These are phyloP conservation scores for Eupsilia transversa DNA, from an alignment of 2,888 invertebrate species.

Conservation along the genomic window DNA sequence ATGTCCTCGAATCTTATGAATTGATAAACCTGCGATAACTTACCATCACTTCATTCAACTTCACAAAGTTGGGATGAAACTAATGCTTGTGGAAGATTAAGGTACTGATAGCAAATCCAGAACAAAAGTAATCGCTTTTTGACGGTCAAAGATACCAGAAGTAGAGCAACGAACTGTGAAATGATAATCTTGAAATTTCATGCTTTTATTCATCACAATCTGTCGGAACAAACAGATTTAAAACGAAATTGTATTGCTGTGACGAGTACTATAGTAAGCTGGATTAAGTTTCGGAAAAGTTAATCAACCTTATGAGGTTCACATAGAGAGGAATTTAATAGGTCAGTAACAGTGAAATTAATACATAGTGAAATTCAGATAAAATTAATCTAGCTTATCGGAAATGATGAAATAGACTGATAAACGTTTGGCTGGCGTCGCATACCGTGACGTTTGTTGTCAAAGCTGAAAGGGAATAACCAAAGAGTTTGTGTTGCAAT, in stretches of 20 bases:
- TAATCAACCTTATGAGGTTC: slow-evolving; percentile 26
- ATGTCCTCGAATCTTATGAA: background rate
- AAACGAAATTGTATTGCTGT: slow-evolving; percentile 27
- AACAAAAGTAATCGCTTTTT: slow-evolving; percentile 25
- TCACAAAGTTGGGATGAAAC: background rate
- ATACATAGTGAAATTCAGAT: slow-evolving; percentile 71
- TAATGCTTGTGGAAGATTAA: slow-evolving; percentile 4
- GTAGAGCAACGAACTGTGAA: slow-evolving; percentile 46
- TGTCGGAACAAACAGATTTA: slow-evolving; percentile 36
- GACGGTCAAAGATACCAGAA: slow-evolving; percentile 45
- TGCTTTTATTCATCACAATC: slow-evolving; percentile 48
- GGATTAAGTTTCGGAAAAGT: slow-evolving; percentile 33
- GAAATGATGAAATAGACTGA: slow-evolving; percentile 50
- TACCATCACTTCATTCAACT: slow-evolving; percentile 32
- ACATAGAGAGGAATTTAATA: slow-evolving; percentile 22
- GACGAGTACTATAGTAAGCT: slow-evolving; percentile 17
- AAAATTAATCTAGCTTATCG: slow-evolving; percentile 61
- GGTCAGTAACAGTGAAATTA: slow-evolving; percentile 30
- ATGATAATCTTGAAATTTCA: slow-evolving; percentile 46
- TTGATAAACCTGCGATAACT: slow-evolving; percentile 3
- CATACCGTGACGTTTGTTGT: slow-evolving; percentile 73
- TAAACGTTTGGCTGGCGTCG: slow-evolving; percentile 51
- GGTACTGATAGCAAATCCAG: slow-evolving; percentile 19
- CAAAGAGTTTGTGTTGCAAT: slow-evolving; percentile 62
- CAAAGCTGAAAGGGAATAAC: slow-evolving; percentile 61